Evolutionary conservation across 2,888 invertebrate genomes (phyloP).

Genomic region (Holacanthella duospinosa): DNA sequence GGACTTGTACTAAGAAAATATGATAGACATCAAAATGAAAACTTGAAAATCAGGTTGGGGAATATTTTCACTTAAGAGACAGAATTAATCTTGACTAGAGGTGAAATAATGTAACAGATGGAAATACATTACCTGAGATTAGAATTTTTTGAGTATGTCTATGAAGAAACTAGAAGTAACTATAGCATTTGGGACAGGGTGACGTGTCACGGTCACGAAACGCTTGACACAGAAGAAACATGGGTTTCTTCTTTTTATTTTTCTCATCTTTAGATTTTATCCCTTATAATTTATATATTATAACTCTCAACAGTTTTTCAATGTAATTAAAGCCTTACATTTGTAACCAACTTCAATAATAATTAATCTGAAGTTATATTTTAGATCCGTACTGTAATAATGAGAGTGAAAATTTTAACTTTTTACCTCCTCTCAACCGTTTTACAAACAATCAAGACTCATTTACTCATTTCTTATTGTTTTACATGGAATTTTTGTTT

Average conservation of each 20-base stretch:
- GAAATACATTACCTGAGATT: slow-evolving; percentile 1
- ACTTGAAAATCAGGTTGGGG: slow-evolving; percentile 32
- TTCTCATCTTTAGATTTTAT: too few species aligned
- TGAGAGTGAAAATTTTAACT: too few species aligned
- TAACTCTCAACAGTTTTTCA: too few species aligned
- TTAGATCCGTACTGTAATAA: too few species aligned
- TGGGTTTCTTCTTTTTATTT: not conserved
- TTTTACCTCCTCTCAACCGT: too few species aligned
- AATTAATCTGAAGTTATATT: too few species aligned
- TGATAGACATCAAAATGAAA: slow-evolving; percentile 12
- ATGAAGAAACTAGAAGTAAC: too few species aligned
- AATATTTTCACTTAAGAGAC: slow-evolving; percentile 11
- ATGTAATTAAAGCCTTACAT: too few species aligned
- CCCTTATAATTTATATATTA: too few species aligned
- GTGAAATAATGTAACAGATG: not conserved
- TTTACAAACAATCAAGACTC: not conserved
- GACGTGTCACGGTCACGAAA: not conserved
- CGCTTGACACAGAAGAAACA: not conserved
- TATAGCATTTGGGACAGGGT: not conserved
- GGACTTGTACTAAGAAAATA: not conserved
- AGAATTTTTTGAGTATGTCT: not conserved
- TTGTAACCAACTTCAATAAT: too few species aligned
- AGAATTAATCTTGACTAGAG: slow-evolving; percentile 1
- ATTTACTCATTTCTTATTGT: not conserved
- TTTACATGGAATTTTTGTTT: not conserved